phyloP scores from a whole-genome alignment of 2,888 invertebrate species.

The Eupithecia exiguata region DNA sequence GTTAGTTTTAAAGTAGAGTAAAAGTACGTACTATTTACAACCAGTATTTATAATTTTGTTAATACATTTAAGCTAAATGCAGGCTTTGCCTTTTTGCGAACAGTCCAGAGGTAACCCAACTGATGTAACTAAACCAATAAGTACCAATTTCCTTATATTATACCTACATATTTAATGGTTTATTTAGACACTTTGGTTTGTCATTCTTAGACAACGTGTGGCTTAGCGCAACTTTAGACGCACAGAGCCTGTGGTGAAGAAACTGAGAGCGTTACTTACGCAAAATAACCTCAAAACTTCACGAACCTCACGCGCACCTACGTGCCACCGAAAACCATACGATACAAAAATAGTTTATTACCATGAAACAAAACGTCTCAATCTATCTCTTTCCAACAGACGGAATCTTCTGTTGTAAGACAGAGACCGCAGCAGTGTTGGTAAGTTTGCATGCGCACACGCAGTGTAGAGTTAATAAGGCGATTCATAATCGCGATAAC shows the following conservation, averaged over 20 bases:
- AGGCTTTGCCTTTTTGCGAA: neutral
- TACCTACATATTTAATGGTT: neutral
- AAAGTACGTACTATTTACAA: neutral
- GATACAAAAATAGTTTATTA: slow-evolving; percentile 52
- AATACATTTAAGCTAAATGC: no score
- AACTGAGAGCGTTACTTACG: slow-evolving; percentile 2
- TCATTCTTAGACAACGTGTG: neutral
- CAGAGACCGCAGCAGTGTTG: slow-evolving; percentile 45
- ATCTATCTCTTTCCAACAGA: slow-evolving; percentile 42
- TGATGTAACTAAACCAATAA: neutral
- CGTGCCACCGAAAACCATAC: slow-evolving; percentile 44
- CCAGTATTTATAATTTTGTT: no score
- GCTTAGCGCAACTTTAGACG: neutral
- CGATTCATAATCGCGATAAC: slow-evolving; percentile 63
- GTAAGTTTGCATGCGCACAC: slow-evolving; percentile 60
- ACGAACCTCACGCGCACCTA: slow-evolving; percentile 1
- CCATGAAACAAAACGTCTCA: slow-evolving; percentile 45
- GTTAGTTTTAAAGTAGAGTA: no score
- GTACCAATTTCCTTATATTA: neutral
- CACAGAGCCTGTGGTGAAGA: neutral
- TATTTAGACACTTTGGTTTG: neutral
- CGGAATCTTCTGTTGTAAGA: slow-evolving; percentile 34
- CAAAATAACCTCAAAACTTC: slow-evolving; percentile 10
- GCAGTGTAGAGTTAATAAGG: slow-evolving; percentile 63
- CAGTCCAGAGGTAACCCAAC: neutral